Conservation (phyloP, 2,113 vertebrate species). For the Turdus rufiventris region DNA sequence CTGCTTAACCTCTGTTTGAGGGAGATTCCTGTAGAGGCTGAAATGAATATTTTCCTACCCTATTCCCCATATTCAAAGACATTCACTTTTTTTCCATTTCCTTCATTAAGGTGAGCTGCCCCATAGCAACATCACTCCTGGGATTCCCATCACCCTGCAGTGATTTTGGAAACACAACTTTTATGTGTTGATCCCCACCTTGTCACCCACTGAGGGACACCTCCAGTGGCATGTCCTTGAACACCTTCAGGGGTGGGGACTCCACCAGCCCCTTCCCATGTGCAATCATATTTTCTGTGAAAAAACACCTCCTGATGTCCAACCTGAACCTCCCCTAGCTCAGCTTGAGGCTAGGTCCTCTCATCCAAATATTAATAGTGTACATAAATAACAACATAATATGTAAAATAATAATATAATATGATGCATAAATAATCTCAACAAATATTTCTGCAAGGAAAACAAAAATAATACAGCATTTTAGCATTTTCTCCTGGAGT, state of each 20-base stretch:
- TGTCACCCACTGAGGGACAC: too few species aligned
- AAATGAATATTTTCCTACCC: background rate
- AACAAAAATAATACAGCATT: background rate
- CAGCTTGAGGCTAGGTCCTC: too few species aligned
- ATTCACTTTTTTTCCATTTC: background rate
- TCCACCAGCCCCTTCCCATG: background rate
- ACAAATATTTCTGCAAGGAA: background rate
- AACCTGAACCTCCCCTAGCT: background rate
- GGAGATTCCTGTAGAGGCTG: background rate
- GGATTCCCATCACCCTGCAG: background rate
- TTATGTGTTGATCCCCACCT: too few species aligned
- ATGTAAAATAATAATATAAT: background rate
- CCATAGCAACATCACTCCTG: accelerated
- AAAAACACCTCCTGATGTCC: background rate
- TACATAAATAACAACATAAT: background rate
- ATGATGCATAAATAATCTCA: background rate
- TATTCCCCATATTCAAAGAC: background rate
- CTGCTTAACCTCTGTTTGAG: background rate
- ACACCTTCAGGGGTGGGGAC: too few species aligned
- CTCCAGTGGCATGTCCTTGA: background rate
- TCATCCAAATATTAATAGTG: background rate
- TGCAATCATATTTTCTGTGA: background rate
- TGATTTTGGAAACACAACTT: background rate
- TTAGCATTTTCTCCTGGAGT: background rate
- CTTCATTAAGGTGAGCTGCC: background rate